These are phyloP conservation scores for Ormyrus rosae DNA, from an alignment of 2,888 invertebrate species.

Conservation along the genomic window DNA sequence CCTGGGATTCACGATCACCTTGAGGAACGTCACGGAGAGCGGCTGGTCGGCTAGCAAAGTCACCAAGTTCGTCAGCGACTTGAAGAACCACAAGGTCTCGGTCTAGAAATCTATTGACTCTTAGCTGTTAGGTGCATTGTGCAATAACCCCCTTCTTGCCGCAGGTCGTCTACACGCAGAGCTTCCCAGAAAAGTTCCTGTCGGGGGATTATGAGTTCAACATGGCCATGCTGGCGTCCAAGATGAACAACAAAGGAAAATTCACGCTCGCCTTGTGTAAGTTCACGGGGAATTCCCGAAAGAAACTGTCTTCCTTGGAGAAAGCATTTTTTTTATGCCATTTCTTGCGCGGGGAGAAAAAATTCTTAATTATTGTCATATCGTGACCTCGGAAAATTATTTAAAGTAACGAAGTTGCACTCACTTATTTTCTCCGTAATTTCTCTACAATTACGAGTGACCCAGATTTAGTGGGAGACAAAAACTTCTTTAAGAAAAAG, in stretches of 20 bases:
- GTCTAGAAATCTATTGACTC: neutral
- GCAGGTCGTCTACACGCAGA: conserved; percentile 85
- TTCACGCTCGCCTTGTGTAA: conserved; percentile 86
- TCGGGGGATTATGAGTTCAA: conserved; percentile 83
- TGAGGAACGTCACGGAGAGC: conserved; percentile 85
- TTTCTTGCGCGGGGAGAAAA: too few relatives aligned
- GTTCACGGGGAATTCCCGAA: conserved; percentile 57
- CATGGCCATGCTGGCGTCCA: conserved; percentile 81
- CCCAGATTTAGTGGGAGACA: conserved; percentile 7
- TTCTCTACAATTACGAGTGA: conserved; percentile 22
- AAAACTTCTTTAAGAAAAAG: conserved; percentile 17
- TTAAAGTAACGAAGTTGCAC: neutral
- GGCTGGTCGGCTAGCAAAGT: conserved; percentile 88
- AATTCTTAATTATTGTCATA: too few relatives aligned
- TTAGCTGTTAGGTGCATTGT: too few relatives aligned
- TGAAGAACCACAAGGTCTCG: conserved; percentile 70
- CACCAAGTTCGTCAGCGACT: conserved; percentile 82
- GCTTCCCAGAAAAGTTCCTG: conserved; percentile 88
- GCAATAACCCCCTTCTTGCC: neutral
- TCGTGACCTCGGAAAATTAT: too few relatives aligned
- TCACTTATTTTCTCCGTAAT: conserved; percentile 33
- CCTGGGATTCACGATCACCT: conserved; percentile 82
- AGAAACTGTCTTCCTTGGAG: too few relatives aligned
- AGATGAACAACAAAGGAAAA: conserved; percentile 81
- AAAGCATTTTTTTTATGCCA: too few relatives aligned